phyloP scores from a whole-genome alignment of 2,797 vertebrate genomes.

The Scleropages formosus region DNA sequence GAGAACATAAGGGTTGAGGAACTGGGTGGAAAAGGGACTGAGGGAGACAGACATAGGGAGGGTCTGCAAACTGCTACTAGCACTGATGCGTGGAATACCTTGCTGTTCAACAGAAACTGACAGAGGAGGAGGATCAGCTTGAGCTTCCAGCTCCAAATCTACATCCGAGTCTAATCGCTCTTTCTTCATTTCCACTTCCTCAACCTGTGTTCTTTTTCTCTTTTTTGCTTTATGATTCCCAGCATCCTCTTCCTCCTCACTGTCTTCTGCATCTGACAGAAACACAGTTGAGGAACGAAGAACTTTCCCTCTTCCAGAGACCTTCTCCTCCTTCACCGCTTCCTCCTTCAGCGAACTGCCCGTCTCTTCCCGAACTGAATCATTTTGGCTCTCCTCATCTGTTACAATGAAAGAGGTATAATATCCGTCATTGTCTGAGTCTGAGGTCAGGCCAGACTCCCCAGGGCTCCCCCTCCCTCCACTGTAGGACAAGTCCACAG shows the following conservation, averaged over 20 bases:
- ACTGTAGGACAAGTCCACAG: constrained; percentile 69
- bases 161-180: constrained; percentile 72
- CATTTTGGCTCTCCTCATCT: constrained; percentile 73
- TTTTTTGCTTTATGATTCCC: constrained; percentile 53
- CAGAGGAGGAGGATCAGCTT: constrained; percentile 73
- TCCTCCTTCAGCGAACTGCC: constrained; percentile 65
- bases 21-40: constrained; percentile 66
- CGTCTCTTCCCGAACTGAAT: constrained; percentile 54
- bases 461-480: constrained; percentile 59
- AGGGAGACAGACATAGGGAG: constrained; percentile 68
- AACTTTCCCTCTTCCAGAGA: constrained; percentile 70
- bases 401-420: constrained; percentile 76
- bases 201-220: constrained; percentile 65
- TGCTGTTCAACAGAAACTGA: constrained; percentile 49
- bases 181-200: constrained; percentile 67
- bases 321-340: constrained; percentile 57
- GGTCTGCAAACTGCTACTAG: constrained; percentile 59
- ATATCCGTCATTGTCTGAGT: constrained; percentile 72
- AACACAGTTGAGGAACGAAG: constrained; percentile 78
- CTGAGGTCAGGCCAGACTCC: constrained; percentile 72
- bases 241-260: constrained; percentile 72
- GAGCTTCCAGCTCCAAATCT: constrained; percentile 74
- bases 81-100: constrained; percentile 47
- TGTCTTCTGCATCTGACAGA: constrained; percentile 75
- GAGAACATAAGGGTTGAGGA: constrained; percentile 72